A percentile compares a stretch with the other conserved stretches of the same genome.
These are phyloP conservation scores for Hassar affinis DNA, from an alignment of 2,113 vertebrate genomes.

Conservation along the genomic window DNA sequence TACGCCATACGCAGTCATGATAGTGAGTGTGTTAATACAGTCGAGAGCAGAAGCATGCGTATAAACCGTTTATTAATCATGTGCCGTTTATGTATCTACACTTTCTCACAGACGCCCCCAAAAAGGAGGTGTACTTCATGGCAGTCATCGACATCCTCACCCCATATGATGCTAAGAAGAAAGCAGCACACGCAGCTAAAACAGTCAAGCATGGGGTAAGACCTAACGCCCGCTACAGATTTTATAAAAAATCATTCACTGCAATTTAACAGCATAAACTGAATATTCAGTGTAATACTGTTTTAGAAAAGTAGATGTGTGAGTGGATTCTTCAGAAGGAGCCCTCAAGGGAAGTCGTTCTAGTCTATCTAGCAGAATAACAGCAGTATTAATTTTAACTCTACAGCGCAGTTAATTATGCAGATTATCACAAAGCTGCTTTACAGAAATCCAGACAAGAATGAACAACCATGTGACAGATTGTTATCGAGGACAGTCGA, in stretches of 20 bases:
- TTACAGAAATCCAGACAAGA: neutral
- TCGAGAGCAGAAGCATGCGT: no score
- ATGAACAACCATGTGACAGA: no score
- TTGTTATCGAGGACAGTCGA: no score
- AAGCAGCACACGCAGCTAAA: slow-evolving; percentile 97
- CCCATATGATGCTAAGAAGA: slow-evolving; percentile 99
- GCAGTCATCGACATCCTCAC: slow-evolving; percentile 98
- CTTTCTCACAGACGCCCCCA: slow-evolving; percentile 77
- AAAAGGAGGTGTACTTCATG: slow-evolving; percentile 99
- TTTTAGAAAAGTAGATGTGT: neutral
- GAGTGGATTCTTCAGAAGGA: neutral
- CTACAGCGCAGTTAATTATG: no score
- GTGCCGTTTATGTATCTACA: neutral
- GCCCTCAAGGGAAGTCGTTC: neutral
- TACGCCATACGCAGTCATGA: slow-evolving; percentile 97
- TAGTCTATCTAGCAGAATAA: neutral
- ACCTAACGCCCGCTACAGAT: slow-evolving; percentile 26
- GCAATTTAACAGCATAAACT: neutral
- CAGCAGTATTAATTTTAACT: neutral
- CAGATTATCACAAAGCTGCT: no score
- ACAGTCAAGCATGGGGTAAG: slow-evolving; percentile 97
- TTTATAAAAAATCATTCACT: neutral
- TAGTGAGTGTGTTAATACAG: slow-evolving; percentile 69
- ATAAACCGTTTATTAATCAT: neutral
- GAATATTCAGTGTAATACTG: neutral